Percentiles rank a stretch among this genome's conserved stretches.
phyloP scores from a whole-genome alignment of 2,797 vertebrate genomes.

The Lepus oiostolus region DNA sequence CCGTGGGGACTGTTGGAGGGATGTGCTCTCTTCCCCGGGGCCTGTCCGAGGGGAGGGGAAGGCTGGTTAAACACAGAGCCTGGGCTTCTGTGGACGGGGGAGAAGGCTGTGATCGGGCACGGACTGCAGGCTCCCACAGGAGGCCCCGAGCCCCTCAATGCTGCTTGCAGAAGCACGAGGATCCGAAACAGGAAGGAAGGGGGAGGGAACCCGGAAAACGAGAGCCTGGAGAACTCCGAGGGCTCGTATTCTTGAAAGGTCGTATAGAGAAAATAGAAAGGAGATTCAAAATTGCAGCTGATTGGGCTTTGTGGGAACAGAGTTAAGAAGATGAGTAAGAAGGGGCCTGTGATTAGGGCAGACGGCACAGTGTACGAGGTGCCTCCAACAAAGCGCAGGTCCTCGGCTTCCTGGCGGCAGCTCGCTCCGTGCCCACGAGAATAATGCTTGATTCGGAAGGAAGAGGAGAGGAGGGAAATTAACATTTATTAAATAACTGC shows the following conservation, averaged over 20 bases:
- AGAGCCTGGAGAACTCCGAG: not conserved
- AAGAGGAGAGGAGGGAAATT: conserved; percentile 76
- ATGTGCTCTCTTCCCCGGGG: not conserved
- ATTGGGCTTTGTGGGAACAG: conserved; percentile 1
- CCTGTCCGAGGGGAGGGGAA: not conserved
- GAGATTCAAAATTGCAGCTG: not conserved
- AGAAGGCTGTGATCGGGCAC: not conserved
- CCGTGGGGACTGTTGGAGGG: not conserved
- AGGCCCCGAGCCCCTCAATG: not conserved
- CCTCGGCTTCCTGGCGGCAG: not conserved
- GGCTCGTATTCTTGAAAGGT: not conserved
- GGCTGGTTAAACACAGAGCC: not conserved
- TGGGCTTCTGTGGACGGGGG: not conserved
- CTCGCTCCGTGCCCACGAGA: not conserved
- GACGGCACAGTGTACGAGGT: rapidly evolving
- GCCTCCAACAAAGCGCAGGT: not conserved
- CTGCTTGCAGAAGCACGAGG: not conserved
- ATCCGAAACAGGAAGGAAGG: not conserved
- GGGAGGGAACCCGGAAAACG: not conserved
- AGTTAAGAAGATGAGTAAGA: not conserved
- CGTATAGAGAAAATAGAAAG: conserved; percentile 10
- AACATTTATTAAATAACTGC: conserved; percentile 83
- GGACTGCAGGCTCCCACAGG: conserved; percentile 11
- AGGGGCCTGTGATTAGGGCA: not conserved
- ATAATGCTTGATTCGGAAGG: conserved; percentile 45